A percentile compares a stretch with the other conserved stretches of the same genome.
These are phyloP conservation scores for Hiodon tergisus DNA, from an alignment of 2,113 vertebrate genomes.

Conservation along the genomic window DNA sequence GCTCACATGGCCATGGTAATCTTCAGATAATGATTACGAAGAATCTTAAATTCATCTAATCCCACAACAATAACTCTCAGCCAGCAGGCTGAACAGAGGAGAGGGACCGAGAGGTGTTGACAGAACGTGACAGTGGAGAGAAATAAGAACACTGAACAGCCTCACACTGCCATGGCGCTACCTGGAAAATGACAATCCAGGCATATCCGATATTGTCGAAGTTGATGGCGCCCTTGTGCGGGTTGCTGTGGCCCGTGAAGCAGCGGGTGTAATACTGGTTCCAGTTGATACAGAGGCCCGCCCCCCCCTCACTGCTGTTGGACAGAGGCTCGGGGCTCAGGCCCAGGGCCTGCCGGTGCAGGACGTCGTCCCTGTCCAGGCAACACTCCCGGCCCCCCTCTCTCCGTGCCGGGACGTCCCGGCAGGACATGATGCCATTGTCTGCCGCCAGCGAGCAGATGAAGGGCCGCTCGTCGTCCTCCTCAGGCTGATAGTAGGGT, in stretches of 20 bases:
- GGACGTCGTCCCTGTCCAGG: conserved; percentile 85
- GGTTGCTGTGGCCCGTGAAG: conserved; percentile 82
- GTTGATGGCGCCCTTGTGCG: conserved; percentile 95
- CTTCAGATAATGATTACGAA: neutral
- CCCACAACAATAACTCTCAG: neutral
- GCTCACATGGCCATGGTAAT: neutral
- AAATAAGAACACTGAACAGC: no score
- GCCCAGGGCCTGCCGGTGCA: conserved; percentile 74
- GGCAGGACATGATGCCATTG: conserved; percentile 95
- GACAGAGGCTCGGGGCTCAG: conserved; percentile 62
- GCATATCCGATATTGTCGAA: conserved; percentile 98
- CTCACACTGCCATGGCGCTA: conserved; percentile 54
- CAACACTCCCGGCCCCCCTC: conserved; percentile 89
- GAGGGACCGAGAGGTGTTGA: neutral
- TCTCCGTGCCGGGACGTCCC: conserved; percentile 79
- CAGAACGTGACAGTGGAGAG: no score
- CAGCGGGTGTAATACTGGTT: conserved; percentile 94
- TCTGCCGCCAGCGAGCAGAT: conserved; percentile 93
- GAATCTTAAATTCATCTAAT: neutral
- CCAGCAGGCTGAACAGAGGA: neutral
- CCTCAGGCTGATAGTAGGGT: conserved; percentile 88
- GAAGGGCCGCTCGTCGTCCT: conserved; percentile 93
- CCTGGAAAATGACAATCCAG: conserved; percentile 99
- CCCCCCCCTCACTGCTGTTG: conserved; percentile 61
- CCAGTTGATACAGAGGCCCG: conserved; percentile 88